Conservation (phyloP, 2,113 vertebrate species). For the Petaurus breviceps region DNA sequence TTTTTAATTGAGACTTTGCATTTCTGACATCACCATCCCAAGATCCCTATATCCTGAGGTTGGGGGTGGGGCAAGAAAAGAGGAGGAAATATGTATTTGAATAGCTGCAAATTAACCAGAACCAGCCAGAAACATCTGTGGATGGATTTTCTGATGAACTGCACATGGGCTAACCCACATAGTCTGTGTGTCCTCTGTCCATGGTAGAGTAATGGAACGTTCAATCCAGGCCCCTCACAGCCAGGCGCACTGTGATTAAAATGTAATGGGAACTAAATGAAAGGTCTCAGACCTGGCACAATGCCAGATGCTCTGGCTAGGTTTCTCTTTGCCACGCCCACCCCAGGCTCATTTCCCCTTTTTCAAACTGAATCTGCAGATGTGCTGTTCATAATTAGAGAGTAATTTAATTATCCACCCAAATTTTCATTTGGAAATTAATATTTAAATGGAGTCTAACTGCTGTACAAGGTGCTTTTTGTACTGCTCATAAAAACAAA, state of each 20-base stretch:
- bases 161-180: constrained; percentile 12
- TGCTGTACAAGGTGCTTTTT: background rate
- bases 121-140: constrained; percentile 40
- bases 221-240: constrained; percentile 45
- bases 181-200: background rate
- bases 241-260: constrained; percentile 45
- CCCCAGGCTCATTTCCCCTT: background rate
- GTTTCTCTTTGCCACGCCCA: background rate
- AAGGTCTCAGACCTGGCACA: constrained; percentile 17
- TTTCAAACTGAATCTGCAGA: constrained; percentile 12
- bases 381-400: constrained; percentile 19
- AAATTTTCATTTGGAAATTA: constrained; percentile 29
- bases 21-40: constrained; percentile 44
- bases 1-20: constrained; percentile 31
- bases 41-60: constrained; percentile 14
- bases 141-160: constrained; percentile 32
- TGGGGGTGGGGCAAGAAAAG: background rate
- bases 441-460: background rate
- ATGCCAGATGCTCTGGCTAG: background rate
- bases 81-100: background rate
- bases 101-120: constrained; percentile 47
- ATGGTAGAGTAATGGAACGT: constrained; percentile 56
- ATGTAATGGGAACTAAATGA: constrained; percentile 46
- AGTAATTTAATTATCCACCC: constrained; percentile 26
- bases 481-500: background rate